These are phyloP conservation scores for Pseudomyrmex gracilis DNA, from an alignment of 1,140 invertebrate genomes.

Conservation along the genomic window DNA sequence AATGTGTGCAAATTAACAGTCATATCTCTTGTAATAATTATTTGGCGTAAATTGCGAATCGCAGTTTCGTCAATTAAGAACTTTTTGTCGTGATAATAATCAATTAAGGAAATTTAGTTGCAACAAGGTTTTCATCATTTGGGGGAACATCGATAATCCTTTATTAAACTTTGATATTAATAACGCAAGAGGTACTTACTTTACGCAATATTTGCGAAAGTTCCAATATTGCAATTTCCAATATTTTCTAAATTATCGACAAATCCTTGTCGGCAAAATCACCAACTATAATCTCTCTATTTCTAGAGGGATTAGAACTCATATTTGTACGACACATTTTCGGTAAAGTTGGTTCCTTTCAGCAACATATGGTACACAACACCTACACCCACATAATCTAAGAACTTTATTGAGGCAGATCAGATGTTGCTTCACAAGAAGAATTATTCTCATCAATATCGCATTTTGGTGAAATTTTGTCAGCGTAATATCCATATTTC, in stretches of 20 bases:
- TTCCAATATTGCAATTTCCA: slow-evolving; percentile 9
- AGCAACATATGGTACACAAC: slow-evolving; percentile 3
- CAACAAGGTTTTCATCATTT: not conserved
- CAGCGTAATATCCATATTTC: not conserved
- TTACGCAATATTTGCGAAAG: slow-evolving; percentile 31
- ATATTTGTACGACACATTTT: slow-evolving; percentile 26
- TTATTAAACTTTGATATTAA: slow-evolving; percentile 1
- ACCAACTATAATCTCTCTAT: slow-evolving; percentile 40
- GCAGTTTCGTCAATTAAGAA: not conserved
- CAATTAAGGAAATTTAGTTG: not conserved
- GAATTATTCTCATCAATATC: slow-evolving; percentile 29
- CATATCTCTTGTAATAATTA: not conserved
- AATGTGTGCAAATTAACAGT: not conserved
- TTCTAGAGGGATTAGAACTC: slow-evolving; percentile 42
- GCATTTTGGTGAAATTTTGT: not conserved
- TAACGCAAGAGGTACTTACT: slow-evolving; percentile 2
- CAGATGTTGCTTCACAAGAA: not conserved
- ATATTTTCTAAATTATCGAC: slow-evolving; percentile 19
- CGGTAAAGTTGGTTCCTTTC: slow-evolving; percentile 42
- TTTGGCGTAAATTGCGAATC: slow-evolving; percentile 1
- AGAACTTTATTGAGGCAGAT: not conserved
- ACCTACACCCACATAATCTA: not conserved
- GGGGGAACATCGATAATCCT: not conserved
- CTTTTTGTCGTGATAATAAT: not conserved
- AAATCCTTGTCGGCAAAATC: slow-evolving; percentile 54